Evolutionary conservation across 2,888 invertebrate species (phyloP).

Genomic region (Ochlodes sylvanus): DNA sequence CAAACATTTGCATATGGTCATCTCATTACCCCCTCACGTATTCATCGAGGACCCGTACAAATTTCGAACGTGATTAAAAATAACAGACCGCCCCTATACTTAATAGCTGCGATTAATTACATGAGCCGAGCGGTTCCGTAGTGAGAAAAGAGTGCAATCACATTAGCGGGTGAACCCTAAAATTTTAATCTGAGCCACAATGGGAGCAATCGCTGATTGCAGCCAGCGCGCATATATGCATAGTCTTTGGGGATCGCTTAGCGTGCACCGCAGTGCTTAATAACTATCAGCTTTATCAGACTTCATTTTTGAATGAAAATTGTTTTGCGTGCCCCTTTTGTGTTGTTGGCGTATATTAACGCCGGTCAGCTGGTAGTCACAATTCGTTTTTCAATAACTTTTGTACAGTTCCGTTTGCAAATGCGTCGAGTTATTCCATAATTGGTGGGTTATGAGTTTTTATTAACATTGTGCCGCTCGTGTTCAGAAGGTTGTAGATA

Average conservation of each 20-base stretch:
- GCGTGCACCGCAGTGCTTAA: slow-evolving; percentile 61
- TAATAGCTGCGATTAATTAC: slow-evolving; percentile 65
- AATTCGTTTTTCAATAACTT: slow-evolving; percentile 37
- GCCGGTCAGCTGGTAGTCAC: slow-evolving; percentile 34
- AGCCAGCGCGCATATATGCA: slow-evolving; percentile 81
- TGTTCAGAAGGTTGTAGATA: background rate
- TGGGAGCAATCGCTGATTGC: slow-evolving; percentile 81
- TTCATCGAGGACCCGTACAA: slow-evolving; percentile 43
- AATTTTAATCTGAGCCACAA: slow-evolving; percentile 84
- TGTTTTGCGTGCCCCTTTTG: slow-evolving; percentile 34
- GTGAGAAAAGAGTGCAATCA: slow-evolving; percentile 78
- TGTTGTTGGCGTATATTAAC: slow-evolving; percentile 33
- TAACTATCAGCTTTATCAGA: slow-evolving; percentile 37
- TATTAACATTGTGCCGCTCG: slow-evolving; percentile 16
- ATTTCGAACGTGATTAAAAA: slow-evolving; percentile 74
- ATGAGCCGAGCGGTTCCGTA: slow-evolving; percentile 66
- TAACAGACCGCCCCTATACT: slow-evolving; percentile 72
- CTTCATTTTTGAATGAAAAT: slow-evolving; percentile 37
- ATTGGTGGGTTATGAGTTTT: slow-evolving; percentile 26
- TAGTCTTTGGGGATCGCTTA: slow-evolving; percentile 83
- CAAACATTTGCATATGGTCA: slow-evolving; percentile 34
- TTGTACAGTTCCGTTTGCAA: slow-evolving; percentile 31
- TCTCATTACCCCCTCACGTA: slow-evolving; percentile 13
- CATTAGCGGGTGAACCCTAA: slow-evolving; percentile 84
- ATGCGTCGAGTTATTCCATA: slow-evolving; percentile 32